Evolutionary conservation across 2,797 vertebrate genomes (phyloP).

Genomic region (Pachyuromys duprasi): DNA sequence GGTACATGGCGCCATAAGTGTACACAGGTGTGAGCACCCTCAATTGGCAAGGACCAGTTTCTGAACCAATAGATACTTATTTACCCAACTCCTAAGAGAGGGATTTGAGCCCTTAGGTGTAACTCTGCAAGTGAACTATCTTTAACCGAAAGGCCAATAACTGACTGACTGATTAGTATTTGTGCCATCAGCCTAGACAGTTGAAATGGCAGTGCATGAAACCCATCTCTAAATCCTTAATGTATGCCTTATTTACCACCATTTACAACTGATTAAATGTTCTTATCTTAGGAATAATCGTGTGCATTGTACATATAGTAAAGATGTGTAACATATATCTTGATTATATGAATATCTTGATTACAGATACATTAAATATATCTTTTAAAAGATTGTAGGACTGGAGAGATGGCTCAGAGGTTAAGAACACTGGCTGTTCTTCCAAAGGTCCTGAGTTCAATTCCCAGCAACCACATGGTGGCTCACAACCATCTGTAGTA

Average conservation of each 20-base stretch:
- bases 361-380: not conserved
- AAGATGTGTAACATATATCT: not conserved
- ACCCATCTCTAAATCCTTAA: not conserved
- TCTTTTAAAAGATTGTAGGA: conserved; percentile 35
- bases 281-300: conserved; percentile 52
- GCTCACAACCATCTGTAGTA: no score
- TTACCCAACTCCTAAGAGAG: not conserved
- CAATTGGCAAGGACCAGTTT: not conserved
- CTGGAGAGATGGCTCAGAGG: not conserved
- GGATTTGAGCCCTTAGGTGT: not conserved
- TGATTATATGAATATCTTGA: not conserved
- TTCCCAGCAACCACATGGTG: no score
- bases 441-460: no score
- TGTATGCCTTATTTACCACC: not conserved
- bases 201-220: conserved; percentile 16
- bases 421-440: no score
- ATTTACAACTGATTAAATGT: not conserved
- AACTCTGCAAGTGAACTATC: not conserved
- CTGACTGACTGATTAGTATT: not conserved
- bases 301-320: not conserved
- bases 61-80: not conserved
- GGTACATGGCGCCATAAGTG: not conserved
- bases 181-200: not conserved
- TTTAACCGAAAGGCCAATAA: not conserved
- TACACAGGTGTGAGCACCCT: not conserved